phyloP scores from a whole-genome alignment of 1,140 invertebrate species.

The Drosophila chauvacae region DNA sequence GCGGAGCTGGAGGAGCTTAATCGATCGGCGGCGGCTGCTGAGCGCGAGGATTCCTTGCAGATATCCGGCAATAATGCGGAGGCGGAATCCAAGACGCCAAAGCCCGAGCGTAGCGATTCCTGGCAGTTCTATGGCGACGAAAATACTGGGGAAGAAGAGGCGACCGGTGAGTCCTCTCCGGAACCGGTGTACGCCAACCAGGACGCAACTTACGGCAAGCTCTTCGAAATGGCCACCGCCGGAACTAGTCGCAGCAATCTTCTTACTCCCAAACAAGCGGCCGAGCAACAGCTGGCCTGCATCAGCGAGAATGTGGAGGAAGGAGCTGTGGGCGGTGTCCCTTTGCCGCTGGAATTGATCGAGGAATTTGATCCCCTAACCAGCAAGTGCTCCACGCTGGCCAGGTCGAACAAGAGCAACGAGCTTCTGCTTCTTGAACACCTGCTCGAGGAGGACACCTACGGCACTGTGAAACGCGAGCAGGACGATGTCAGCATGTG shows the following conservation, averaged over 20 bases:
- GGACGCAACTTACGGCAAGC: slow-evolving; percentile 75
- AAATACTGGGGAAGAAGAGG: slow-evolving; percentile 4
- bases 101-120: slow-evolving; percentile 79
- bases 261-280: slow-evolving; percentile 42
- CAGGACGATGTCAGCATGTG: slow-evolving; percentile 80
- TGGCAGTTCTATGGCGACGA: slow-evolving; percentile 73
- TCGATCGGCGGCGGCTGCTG: slow-evolving; percentile 37
- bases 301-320: slow-evolving; percentile 66
- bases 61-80: slow-evolving; percentile 52
- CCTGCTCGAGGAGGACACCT: slow-evolving; percentile 81
- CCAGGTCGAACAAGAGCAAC: slow-evolving; percentile 77
- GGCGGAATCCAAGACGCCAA: slow-evolving; percentile 59
- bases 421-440: slow-evolving; percentile 78
- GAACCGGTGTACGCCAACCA: slow-evolving; percentile 83
- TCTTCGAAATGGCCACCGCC: slow-evolving; percentile 78
- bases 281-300: slow-evolving; percentile 38
- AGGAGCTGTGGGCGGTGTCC: slow-evolving; percentile 66
- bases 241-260: slow-evolving; percentile 46
- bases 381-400: slow-evolving; percentile 60
- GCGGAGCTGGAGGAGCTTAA: slow-evolving; percentile 67
- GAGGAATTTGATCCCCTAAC: slow-evolving; percentile 82
- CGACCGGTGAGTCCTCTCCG: slow-evolving; percentile 41
- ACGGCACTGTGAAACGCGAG: slow-evolving; percentile 67
- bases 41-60: slow-evolving; percentile 67
- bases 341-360: slow-evolving; percentile 61